A percentile compares a stretch with the other conserved stretches of the same genome.
These are phyloP conservation scores for Malacoctenus gilli DNA, from an alignment of 2,797 vertebrate species.

Conservation along the genomic window DNA sequence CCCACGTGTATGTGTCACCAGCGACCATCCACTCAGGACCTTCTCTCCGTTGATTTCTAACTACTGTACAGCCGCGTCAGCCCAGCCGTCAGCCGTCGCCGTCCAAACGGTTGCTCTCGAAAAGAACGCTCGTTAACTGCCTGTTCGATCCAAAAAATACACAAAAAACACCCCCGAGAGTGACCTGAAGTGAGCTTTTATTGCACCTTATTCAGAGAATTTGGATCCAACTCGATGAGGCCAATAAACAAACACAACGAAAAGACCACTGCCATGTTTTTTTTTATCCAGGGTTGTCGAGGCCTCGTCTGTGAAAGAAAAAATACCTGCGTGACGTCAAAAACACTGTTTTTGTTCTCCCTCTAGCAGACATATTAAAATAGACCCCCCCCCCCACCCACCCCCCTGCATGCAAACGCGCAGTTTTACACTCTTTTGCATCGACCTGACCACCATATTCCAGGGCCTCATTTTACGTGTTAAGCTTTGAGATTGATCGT, in stretches of 20 bases:
- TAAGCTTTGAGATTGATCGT: conserved; percentile 28
- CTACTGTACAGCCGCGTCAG: conserved; percentile 42
- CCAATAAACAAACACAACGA: conserved; percentile 44
- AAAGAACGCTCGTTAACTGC: conserved; percentile 26
- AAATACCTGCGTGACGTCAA: conserved; percentile 12
- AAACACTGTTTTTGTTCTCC: conserved; percentile 23
- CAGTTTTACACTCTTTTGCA: conserved; percentile 15
- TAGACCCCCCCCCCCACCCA: no score
- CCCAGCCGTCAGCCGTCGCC: no score
- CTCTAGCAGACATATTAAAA: conserved; percentile 27
- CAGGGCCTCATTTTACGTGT: conserved; percentile 31
- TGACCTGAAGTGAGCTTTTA: conserved; percentile 28
- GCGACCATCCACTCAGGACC: conserved; percentile 62
- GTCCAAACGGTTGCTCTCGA: no score
- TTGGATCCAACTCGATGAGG: conserved; percentile 48
- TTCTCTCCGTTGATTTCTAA: conserved; percentile 51
- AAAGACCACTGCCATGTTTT: conserved; percentile 52
- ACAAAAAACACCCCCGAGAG: conserved; percentile 16
- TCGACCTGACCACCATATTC: conserved; percentile 34
- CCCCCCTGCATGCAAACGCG: conserved; percentile 7
- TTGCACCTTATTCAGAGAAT: conserved; percentile 58
- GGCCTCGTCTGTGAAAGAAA: conserved; percentile 3
- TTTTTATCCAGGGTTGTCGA: conserved; percentile 34
- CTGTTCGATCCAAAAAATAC: conserved; percentile 23
- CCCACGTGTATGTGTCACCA: conserved; percentile 49